Conservation (phyloP, 35 echinoderm and acorn worm species). For the Strongylocentrotus purpuratus region DNA sequence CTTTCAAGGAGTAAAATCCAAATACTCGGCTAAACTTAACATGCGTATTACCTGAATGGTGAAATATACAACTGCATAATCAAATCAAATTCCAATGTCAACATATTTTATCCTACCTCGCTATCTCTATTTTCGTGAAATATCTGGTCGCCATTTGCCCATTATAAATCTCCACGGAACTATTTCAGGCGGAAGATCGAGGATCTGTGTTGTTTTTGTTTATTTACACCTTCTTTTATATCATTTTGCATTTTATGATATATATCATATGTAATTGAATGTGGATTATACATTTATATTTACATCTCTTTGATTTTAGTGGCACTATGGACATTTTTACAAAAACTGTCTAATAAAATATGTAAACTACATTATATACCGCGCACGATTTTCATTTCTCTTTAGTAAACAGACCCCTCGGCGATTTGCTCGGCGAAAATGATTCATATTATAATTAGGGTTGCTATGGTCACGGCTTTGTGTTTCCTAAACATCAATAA, state of each 20-base stretch:
- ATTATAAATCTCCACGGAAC: neutral
- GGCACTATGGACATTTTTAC: neutral
- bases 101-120: neutral
- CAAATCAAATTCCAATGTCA: neutral
- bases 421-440: conserved; percentile 3
- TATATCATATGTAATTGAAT: neutral
- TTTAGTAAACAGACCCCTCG: neutral
- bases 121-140: conserved; percentile 15
- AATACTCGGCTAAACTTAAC: neutral
- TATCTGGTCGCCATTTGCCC: neutral
- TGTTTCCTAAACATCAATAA: conserved; percentile 52
- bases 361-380: neutral
- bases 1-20: neutral
- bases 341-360: neutral
- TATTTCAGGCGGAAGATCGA: neutral
- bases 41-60: neutral
- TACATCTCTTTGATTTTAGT: neutral
- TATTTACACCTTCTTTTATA: neutral
- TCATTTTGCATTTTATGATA: neutral
- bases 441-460: conserved; percentile 56
- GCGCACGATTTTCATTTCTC: neutral
- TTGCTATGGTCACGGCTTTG: conserved; percentile 46
- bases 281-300: neutral
- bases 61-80: neutral
- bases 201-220: neutral